A percentile compares a stretch with the other conserved stretches of the same genome.
Evolutionary conservation across 2,888 invertebrate genomes (phyloP).

Genomic region (Sepioteuthis lessoniana): DNA sequence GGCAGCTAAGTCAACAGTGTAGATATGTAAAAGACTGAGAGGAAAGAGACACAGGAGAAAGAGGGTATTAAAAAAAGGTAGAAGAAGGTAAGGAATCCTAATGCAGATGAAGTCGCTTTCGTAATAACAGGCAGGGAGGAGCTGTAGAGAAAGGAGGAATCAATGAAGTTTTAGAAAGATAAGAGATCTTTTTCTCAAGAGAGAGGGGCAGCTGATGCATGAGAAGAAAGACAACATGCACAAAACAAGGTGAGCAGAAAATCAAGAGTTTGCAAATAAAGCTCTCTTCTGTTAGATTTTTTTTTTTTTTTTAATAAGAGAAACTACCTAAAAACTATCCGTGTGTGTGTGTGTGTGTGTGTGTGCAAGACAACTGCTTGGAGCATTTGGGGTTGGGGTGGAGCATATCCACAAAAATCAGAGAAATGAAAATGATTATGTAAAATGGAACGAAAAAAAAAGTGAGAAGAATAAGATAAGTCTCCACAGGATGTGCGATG

Average conservation of each 20-base stretch:
- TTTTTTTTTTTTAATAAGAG: not conserved
- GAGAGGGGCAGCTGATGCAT: constrained; percentile 44
- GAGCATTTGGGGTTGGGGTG: not conserved
- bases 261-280: not conserved
- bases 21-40: not conserved
- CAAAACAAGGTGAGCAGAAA: not conserved
- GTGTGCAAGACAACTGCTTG: not conserved
- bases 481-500: not conserved
- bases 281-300: not conserved
- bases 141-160: constrained; percentile 51
- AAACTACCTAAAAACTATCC: not conserved
- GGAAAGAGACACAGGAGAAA: not conserved
- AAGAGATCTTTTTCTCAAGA: constrained; percentile 44
- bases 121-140: constrained; percentile 51
- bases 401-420: not conserved
- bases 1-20: constrained; percentile 48
- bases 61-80: not conserved
- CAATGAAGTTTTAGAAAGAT: constrained; percentile 49
- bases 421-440: not conserved
- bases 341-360: too few relatives aligned
- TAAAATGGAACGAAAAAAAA: not conserved
- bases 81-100: not conserved
- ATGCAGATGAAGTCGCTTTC: constrained; percentile 35
- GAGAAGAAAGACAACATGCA: not conserved
- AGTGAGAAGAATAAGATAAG: not conserved